Percentiles rank a stretch among this genome's conserved stretches.
phyloP scores from a whole-genome alignment of 2,797 vertebrate species.

The Myotis vivesi region DNA sequence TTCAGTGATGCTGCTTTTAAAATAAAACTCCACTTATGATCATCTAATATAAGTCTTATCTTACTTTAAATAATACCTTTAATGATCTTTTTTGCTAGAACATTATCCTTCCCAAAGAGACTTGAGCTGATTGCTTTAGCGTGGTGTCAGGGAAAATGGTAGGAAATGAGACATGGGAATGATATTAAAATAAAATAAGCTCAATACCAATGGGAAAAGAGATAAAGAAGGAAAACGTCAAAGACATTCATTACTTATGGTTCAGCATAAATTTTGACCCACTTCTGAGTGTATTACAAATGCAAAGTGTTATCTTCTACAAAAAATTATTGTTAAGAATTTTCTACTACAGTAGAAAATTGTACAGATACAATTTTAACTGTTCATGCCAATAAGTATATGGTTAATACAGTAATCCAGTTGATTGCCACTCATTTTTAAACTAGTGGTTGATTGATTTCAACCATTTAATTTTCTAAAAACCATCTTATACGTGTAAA shows the following conservation, averaged over 20 bases:
- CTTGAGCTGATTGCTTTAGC: slow-evolving; percentile 58
- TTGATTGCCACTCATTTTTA: background rate
- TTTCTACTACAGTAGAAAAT: background rate
- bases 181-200: slow-evolving; percentile 67
- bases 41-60: slow-evolving; percentile 41
- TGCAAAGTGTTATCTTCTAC: background rate
- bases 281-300: slow-evolving; percentile 35
- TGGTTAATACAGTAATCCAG: background rate
- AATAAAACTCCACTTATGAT: slow-evolving; percentile 24
- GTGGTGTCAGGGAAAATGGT: background rate
- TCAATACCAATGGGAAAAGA: slow-evolving; percentile 55
- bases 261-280: slow-evolving; percentile 12
- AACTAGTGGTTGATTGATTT: slow-evolving; percentile 39
- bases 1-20: slow-evolving; percentile 24
- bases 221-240: slow-evolving; percentile 1
- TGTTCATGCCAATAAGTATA: background rate
- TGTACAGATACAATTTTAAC: slow-evolving; percentile 36
- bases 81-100: slow-evolving; percentile 47
- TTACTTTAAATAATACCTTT: slow-evolving; percentile 58
- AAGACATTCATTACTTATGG: background rate
- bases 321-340: slow-evolving; percentile 1
- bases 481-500: background rate
- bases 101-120: slow-evolving; percentile 59
- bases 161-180: slow-evolving; percentile 52
- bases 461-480: slow-evolving; percentile 43